These are phyloP conservation scores for Macrotrachela quadricornifera DNA, from an alignment of 1,140 invertebrate species.

Conservation along the genomic window DNA sequence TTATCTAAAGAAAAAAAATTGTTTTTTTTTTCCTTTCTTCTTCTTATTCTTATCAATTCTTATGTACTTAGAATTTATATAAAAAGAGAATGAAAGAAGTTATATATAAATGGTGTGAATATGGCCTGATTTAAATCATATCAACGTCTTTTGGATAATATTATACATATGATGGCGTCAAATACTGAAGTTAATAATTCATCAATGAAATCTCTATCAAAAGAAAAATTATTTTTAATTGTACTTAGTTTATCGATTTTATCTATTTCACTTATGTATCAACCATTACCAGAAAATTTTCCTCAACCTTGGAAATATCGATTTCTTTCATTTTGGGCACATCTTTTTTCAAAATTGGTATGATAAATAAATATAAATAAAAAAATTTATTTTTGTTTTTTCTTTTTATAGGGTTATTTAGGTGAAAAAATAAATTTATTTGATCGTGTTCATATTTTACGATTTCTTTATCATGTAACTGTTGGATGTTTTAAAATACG, in stretches of 20 bases:
- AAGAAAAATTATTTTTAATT: too few relatives aligned
- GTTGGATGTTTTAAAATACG: conserved; percentile 5
- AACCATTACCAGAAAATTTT: conserved; percentile 5
- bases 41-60: too few relatives aligned
- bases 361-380: neutral
- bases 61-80: too few relatives aligned
- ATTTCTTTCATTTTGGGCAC: conserved; percentile 1
- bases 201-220: too few relatives aligned
- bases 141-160: too few relatives aligned
- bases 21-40: too few relatives aligned
- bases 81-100: too few relatives aligned
- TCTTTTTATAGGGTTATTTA: neutral
- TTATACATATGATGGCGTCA: too few relatives aligned
- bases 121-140: too few relatives aligned
- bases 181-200: too few relatives aligned
- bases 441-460: neutral
- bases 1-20: too few relatives aligned
- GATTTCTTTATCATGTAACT: neutral
- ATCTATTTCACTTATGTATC: neutral
- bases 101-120: too few relatives aligned
- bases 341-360: neutral
- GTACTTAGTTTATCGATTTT: neutral
- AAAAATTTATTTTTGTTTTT: neutral
- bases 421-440: neutral
- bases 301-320: conserved; percentile 9